phyloP scores from a whole-genome alignment of 2,888 invertebrate species.

The Marasmarcha lunaedactyla region DNA sequence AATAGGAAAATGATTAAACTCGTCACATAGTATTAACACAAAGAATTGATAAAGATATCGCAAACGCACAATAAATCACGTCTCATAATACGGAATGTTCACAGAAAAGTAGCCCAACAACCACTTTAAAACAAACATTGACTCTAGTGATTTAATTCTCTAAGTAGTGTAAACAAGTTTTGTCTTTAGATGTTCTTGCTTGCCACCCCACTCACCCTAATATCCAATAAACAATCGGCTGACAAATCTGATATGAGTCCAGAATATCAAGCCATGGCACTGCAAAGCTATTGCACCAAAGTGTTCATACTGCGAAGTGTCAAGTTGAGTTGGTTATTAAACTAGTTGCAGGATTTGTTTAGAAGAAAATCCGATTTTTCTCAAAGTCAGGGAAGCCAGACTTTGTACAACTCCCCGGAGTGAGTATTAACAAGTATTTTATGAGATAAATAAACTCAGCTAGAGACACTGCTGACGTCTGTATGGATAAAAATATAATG shows the following conservation, averaged over 20 bases:
- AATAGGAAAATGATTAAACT: no score
- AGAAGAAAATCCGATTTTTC: slow-evolving; percentile 13
- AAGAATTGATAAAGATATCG: no score
- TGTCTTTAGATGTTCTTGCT: slow-evolving; percentile 33
- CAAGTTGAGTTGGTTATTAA: slow-evolving; percentile 29
- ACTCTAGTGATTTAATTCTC: slow-evolving; percentile 52
- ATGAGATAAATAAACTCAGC: slow-evolving; percentile 62
- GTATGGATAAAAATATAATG: neutral
- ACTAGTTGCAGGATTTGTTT: slow-evolving; percentile 28
- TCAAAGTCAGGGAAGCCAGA: slow-evolving; percentile 34
- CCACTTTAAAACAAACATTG: slow-evolving; percentile 37
- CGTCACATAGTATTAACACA: no score
- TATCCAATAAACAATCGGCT: slow-evolving; percentile 30
- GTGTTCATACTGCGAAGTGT: slow-evolving; percentile 17
- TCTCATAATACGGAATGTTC: no score
- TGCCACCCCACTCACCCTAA: slow-evolving; percentile 24
- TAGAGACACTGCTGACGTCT: slow-evolving; percentile 36
- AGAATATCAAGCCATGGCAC: slow-evolving; percentile 25
- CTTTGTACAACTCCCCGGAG: slow-evolving; percentile 38
- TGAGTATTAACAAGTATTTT: slow-evolving; percentile 64
- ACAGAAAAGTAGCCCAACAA: slow-evolving; percentile 24
- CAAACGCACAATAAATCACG: no score
- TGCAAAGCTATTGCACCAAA: slow-evolving; percentile 8
- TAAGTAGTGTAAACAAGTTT: slow-evolving; percentile 64
- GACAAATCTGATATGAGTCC: slow-evolving; percentile 27